phyloP scores from a whole-genome alignment of 2,113 vertebrate genomes.

The Phrynosoma blainvillii region DNA sequence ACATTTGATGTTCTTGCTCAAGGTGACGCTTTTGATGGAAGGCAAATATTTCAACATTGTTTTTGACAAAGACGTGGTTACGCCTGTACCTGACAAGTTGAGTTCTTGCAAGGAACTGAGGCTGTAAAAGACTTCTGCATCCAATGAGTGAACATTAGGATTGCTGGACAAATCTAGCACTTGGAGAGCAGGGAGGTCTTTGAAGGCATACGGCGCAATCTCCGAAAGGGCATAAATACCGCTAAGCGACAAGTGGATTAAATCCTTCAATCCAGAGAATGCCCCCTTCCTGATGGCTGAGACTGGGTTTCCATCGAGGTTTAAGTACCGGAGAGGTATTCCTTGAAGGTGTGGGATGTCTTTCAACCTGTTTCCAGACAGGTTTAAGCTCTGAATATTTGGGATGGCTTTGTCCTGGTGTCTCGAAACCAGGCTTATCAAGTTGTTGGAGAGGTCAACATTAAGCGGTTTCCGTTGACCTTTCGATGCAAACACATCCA shows the following conservation, averaged over 20 bases:
- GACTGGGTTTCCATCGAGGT: slow-evolving; percentile 89
- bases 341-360: slow-evolving; percentile 80
- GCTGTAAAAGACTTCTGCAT: slow-evolving; percentile 81
- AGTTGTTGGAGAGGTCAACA: slow-evolving; percentile 90
- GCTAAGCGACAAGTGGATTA: slow-evolving; percentile 88
- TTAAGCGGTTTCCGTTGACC: slow-evolving; percentile 83
- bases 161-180: slow-evolving; percentile 92
- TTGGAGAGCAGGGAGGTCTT: slow-evolving; percentile 84
- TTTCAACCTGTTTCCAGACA: slow-evolving; percentile 84
- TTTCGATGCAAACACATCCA: slow-evolving; percentile 82
- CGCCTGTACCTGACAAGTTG: slow-evolving; percentile 83
- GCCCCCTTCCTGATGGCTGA: slow-evolving; percentile 73
- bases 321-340: slow-evolving; percentile 88
- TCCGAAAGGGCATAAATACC: slow-evolving; percentile 74
- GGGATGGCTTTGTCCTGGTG: slow-evolving; percentile 50
- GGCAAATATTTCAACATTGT: slow-evolving; percentile 83
- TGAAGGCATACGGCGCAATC: slow-evolving; percentile 81
- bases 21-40: slow-evolving; percentile 85
- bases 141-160: slow-evolving; percentile 76
- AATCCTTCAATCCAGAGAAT: slow-evolving; percentile 82
- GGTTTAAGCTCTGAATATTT: slow-evolving; percentile 87
- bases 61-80: slow-evolving; percentile 78
- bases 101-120: slow-evolving; percentile 90
- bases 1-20: slow-evolving; percentile 82
- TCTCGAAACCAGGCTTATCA: slow-evolving; percentile 73